phyloP scores from a whole-genome alignment of 2,113 vertebrate genomes.

The Taxidea taxus region DNA sequence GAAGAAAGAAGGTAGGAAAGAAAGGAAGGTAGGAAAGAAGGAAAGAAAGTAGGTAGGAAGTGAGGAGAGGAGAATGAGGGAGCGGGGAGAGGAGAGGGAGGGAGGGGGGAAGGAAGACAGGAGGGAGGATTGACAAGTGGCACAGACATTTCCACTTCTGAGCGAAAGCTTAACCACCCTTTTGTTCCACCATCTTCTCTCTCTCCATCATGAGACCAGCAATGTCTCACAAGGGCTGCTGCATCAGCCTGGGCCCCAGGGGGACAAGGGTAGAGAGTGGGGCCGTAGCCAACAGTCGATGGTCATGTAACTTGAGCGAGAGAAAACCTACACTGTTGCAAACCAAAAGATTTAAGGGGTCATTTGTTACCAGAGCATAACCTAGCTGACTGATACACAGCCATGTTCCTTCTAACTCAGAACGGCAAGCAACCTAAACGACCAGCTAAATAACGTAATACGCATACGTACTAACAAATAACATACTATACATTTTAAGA shows the following conservation, averaged over 20 bases:
- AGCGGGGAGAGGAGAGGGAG: too few relatives aligned
- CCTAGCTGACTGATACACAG: not conserved
- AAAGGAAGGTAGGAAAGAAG: too few relatives aligned
- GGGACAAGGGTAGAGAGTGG: not conserved
- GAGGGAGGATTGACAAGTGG: rapidly evolving
- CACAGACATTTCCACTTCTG: not conserved
- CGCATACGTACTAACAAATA: not conserved
- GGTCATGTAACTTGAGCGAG: rapidly evolving
- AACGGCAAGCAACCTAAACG: not conserved
- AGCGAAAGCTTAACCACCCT: not conserved
- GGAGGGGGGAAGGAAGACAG: too few relatives aligned
- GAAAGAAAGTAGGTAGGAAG: too few relatives aligned
- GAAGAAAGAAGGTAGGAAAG: too few relatives aligned
- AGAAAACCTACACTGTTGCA: not conserved
- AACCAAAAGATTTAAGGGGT: not conserved
- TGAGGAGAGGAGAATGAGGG: too few relatives aligned
- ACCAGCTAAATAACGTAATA: not conserved
- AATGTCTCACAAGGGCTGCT: not conserved
- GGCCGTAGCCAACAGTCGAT: not conserved
- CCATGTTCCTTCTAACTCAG: rapidly evolving
- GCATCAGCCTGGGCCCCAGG: not conserved
- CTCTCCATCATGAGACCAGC: not conserved
- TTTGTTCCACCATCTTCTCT: too few relatives aligned
- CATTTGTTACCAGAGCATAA: not conserved
- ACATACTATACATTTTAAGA: not conserved